Base-by-base conservation (phyloP, 2,113 vertebrate genomes). In the Prinia subflava region DNA sequence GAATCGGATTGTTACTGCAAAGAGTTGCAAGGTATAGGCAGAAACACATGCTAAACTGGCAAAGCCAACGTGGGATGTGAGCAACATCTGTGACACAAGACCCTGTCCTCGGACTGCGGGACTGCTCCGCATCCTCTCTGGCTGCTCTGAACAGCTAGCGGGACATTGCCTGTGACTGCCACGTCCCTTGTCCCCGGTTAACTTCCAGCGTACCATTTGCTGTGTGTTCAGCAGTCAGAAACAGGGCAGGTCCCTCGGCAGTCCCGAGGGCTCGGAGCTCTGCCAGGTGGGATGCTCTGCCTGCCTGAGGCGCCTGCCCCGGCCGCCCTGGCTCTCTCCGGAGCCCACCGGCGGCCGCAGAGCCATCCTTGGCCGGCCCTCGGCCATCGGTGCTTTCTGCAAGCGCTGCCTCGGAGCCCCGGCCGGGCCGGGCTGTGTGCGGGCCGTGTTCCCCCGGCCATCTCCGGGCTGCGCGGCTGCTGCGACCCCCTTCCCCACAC, bases 321-420 rank as follows among this genome's bases (percentile, higher is more conserved):
- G 1, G 7, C n/a, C 1, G 1, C 9, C 13, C 17, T 0, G 2
- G 39, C 21, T 30, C 19, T 30, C 56, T 19, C 18, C 1, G 39
- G 23, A 25, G 17, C n/a, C 21, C 42, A 15, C 13, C 8, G 8
- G 35, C 7, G 1, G 5, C 31, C 65, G 47, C 31, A 46, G 25
- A 64, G 64, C 22, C 50, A 12, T 22, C n/a, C 46, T 3, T 8
- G 49, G 41, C 7, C 19, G 41, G 46, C 35, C 71, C 42, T 35
- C 53, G 44, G 44, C 79, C 27, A 23, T 19, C 64, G 19, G 22
- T 1, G 10, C 31, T 49, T 49, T 46, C 41, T 44, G 18, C n/a
- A 20, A n/a, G 23, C 11, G 7, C n/a, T 35, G 15, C 16, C 47
- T 8, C 5, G 4, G 21, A 7, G 39, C 14, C 56, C 9, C 0